phyloP scores from a whole-genome alignment of 2,888 invertebrate species.

The Dicranocentrus wangi region DNA sequence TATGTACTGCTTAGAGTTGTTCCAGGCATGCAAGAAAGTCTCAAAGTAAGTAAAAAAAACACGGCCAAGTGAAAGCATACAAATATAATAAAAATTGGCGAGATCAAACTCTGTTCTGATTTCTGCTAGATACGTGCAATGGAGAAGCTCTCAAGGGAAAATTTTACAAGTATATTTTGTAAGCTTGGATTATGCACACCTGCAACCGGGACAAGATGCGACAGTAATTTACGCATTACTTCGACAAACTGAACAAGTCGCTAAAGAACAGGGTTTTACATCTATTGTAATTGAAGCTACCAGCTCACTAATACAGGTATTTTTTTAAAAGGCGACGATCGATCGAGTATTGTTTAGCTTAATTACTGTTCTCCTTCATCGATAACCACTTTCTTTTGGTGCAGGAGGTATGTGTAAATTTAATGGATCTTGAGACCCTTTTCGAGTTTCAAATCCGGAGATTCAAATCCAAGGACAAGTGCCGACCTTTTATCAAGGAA shows the following conservation, averaged over 20 bases:
- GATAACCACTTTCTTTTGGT: no score
- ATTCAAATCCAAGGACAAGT: slow-evolving; percentile 12
- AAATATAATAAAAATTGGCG: neutral
- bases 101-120: neutral
- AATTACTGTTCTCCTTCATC: neutral
- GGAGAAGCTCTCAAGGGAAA: slow-evolving; percentile 9
- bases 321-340: neutral
- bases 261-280: neutral
- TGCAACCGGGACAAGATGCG: neutral
- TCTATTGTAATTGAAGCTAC: slow-evolving; percentile 10
- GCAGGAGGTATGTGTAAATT: slow-evolving; percentile 1
- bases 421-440: neutral
- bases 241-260: neutral
- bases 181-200: neutral
- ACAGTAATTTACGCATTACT: neutral
- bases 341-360: neutral
- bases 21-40: slow-evolving; percentile 12
- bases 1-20: slow-evolving; percentile 18
- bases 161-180: neutral
- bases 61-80: neutral
- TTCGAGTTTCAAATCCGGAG: slow-evolving; percentile 20
- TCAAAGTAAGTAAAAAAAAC: neutral
- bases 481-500: slow-evolving; percentile 21
- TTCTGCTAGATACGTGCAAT: slow-evolving; percentile 3
- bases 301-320: slow-evolving; percentile 18